A percentile compares a stretch with the other conserved stretches of the same genome.
phyloP scores from a whole-genome alignment of 2,797 vertebrate species.

The Paedocypris micromegethes region DNA sequence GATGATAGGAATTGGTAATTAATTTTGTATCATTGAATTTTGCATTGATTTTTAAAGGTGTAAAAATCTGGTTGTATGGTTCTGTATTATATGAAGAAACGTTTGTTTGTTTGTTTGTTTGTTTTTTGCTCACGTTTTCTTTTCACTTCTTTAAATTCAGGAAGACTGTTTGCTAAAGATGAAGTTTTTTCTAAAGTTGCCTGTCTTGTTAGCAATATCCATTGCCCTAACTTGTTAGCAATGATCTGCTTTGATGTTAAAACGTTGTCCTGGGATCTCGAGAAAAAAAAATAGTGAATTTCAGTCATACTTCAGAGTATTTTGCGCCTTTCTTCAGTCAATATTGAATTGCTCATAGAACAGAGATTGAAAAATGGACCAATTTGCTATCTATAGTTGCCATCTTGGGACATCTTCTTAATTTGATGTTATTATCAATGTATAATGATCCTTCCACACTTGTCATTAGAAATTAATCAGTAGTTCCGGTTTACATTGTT shows the following conservation, averaged over 20 bases:
- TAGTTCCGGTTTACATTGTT: conserved; percentile 3
- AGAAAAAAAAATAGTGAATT: neutral
- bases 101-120: neutral
- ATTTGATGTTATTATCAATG: neutral
- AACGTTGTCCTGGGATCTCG: neutral
- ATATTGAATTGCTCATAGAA: neutral
- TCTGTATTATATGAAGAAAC: neutral
- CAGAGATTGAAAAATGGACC: neutral
- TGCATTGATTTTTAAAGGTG: neutral
- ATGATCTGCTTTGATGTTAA: neutral
- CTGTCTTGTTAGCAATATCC: neutral
- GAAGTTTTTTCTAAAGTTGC: neutral
- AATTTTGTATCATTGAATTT: neutral
- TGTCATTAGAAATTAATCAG: neutral
- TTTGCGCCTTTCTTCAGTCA: neutral
- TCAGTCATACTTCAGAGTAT: neutral
- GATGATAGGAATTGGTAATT: no score
- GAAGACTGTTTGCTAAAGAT: neutral
- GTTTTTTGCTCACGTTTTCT: neutral
- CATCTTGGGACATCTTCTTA: neutral
- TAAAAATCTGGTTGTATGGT: neutral
- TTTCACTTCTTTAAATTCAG: neutral
- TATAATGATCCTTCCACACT: conserved; percentile 3
- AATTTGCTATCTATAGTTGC: neutral
- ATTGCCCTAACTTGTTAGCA: neutral